Conservation (phyloP, 2,113 vertebrate genomes). For the Mystacornis crossleyi region DNA sequence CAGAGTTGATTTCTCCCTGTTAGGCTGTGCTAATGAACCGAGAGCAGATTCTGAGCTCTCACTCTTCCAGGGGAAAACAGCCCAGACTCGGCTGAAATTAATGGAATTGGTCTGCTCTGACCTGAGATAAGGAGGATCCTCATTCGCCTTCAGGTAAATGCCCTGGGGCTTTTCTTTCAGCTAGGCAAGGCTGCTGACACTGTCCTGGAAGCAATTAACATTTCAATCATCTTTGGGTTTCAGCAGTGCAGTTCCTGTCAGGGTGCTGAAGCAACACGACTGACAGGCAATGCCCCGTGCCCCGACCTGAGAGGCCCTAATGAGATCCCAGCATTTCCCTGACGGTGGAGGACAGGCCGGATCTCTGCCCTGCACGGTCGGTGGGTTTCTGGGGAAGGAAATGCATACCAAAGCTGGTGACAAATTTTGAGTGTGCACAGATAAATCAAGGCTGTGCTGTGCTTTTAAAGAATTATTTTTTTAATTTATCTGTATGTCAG, state of each 20-base stretch:
- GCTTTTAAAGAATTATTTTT: not conserved
- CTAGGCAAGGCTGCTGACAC: not conserved
- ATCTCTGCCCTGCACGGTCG: not conserved
- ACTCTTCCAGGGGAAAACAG: not conserved
- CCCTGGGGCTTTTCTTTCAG: not conserved
- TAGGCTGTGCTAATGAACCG: not conserved
- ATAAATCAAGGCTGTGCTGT: not conserved
- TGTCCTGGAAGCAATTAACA: conserved; percentile 31
- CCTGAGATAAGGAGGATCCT: not conserved
- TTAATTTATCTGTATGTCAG: not conserved
- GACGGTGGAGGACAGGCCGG: not conserved
- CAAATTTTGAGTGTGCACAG: not conserved
- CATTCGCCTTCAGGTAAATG: not conserved
- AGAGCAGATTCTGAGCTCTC: not conserved
- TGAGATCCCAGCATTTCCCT: not conserved
- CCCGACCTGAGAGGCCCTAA: not conserved
- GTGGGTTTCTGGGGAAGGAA: not conserved
- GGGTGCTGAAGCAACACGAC: not conserved
- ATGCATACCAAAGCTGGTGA: not conserved
- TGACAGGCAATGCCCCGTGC: not conserved
- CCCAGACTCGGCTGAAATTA: not conserved
- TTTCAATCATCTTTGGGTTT: not conserved
- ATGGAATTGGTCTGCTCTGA: not conserved
- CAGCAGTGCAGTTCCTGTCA: not conserved
- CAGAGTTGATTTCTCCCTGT: not conserved